Evolutionary conservation across 1,140 invertebrate species (phyloP).

Genomic region (Phenacoccus solenopsis): DNA sequence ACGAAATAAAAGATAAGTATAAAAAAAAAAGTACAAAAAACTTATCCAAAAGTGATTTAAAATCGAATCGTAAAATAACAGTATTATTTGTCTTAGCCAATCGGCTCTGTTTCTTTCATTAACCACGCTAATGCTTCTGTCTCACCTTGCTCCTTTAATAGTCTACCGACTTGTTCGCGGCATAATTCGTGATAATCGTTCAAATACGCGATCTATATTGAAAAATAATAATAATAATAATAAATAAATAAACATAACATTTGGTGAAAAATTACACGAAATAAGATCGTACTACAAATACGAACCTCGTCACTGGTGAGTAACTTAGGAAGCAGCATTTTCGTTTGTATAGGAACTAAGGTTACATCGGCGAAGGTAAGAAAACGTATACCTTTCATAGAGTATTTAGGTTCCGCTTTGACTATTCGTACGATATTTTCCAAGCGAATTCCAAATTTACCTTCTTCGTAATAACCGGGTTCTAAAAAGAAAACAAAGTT

Average conservation of each 20-base stretch:
- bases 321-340: constrained; percentile 64
- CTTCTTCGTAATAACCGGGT: constrained; percentile 68
- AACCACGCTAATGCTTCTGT: constrained; percentile 59
- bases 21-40: too few species aligned
- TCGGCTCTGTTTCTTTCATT: constrained; percentile 52
- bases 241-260: too few species aligned
- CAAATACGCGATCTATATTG: constrained; percentile 54
- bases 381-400: constrained; percentile 59
- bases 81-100: too few species aligned
- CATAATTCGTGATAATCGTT: constrained; percentile 66
- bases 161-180: constrained; percentile 51
- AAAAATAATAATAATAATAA: constrained; percentile 24
- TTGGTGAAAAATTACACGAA: background rate
- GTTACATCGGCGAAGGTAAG: constrained; percentile 86
- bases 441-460: constrained; percentile 82
- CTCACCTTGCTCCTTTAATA: constrained; percentile 48
- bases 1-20: too few species aligned
- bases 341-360: constrained; percentile 83
- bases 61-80: too few species aligned
- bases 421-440: constrained; percentile 75
- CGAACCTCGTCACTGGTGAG: constrained; percentile 65
- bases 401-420: constrained; percentile 49
- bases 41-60: too few species aligned
- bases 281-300: background rate
- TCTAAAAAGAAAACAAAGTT: constrained; percentile 37